Percentiles rank a stretch among this genome's conserved stretches.
These are phyloP conservation scores for Tachystola acroxantha DNA, from an alignment of 2,888 invertebrate species.

Conservation along the genomic window DNA sequence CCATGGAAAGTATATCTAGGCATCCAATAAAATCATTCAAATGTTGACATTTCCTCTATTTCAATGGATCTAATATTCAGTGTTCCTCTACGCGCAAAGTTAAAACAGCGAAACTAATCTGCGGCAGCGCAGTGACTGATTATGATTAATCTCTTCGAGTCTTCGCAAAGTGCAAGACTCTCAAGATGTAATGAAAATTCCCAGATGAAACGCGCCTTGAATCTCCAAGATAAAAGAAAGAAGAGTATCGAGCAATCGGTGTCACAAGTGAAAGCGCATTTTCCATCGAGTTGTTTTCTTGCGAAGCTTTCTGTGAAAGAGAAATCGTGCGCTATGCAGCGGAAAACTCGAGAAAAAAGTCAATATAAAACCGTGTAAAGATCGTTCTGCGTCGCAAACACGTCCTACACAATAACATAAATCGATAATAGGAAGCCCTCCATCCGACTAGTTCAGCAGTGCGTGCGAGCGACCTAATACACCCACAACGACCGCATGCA, in stretches of 20 bases:
- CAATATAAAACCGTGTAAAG: conserved; percentile 43
- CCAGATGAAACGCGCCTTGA: background rate
- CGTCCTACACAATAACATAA: conserved; percentile 64
- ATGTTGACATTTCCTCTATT: no score
- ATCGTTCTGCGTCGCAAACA: conserved; percentile 35
- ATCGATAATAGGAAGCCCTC: conserved; percentile 77
- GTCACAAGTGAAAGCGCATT: conserved; percentile 52
- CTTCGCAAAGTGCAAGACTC: background rate
- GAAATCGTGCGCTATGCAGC: conserved; percentile 44
- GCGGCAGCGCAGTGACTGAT: background rate
- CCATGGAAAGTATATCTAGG: no score
- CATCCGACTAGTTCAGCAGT: conserved; percentile 77
- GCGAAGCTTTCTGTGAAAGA: conserved; percentile 53
- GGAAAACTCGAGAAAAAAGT: conserved; percentile 52
- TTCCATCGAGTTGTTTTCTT: conserved; percentile 49
- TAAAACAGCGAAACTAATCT: background rate
- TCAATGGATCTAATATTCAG: no score
- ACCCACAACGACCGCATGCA: conserved; percentile 66
- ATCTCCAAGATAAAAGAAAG: background rate
- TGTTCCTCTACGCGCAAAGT: no score
- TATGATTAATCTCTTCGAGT: conserved; percentile 1
- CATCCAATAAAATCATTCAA: no score
- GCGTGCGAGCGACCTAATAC: conserved; percentile 76
- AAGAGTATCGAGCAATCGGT: conserved; percentile 21
- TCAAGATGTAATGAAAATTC: background rate